Conservation (phyloP, 2,113 vertebrate species). For the Origma solitaria region DNA sequence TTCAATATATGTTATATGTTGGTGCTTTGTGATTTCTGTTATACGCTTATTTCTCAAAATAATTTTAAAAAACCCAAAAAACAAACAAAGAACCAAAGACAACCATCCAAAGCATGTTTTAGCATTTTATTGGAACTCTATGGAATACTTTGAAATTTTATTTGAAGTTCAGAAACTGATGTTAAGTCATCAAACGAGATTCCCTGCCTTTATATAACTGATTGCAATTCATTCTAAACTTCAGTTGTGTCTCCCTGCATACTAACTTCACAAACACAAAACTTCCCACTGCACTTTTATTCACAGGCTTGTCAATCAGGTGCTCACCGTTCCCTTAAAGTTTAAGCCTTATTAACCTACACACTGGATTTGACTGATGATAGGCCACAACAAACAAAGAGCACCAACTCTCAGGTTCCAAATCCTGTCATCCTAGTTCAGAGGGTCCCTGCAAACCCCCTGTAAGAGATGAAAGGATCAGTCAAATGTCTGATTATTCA, state of each 20-base stretch:
- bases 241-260: slow-evolving; percentile 56
- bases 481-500: slow-evolving; percentile 77
- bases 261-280: slow-evolving; percentile 72
- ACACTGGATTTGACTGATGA: slow-evolving; percentile 80
- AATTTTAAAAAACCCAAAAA: too few relatives aligned
- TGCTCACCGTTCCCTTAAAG: slow-evolving; percentile 80
- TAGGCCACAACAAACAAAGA: slow-evolving; percentile 79
- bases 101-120: not conserved
- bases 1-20: not conserved
- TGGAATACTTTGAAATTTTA: not conserved
- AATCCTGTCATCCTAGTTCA: slow-evolving; percentile 81
- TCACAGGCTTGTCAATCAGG: slow-evolving; percentile 83
- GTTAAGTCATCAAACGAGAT: slow-evolving; percentile 28
- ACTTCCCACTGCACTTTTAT: slow-evolving; percentile 77
- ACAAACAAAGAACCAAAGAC: not conserved
- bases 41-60: not conserved
- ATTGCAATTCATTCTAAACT: slow-evolving; percentile 55
- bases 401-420: slow-evolving; percentile 78
- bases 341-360: slow-evolving; percentile 88
- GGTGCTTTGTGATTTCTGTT: not conserved
- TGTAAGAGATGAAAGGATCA: slow-evolving; percentile 80
- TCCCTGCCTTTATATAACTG: slow-evolving; percentile 26
- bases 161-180: not conserved
- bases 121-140: not conserved
- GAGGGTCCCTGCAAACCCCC: slow-evolving; percentile 72